Conservation (phyloP, 2,888 invertebrate genomes). For the Aphrophora alni region DNA sequence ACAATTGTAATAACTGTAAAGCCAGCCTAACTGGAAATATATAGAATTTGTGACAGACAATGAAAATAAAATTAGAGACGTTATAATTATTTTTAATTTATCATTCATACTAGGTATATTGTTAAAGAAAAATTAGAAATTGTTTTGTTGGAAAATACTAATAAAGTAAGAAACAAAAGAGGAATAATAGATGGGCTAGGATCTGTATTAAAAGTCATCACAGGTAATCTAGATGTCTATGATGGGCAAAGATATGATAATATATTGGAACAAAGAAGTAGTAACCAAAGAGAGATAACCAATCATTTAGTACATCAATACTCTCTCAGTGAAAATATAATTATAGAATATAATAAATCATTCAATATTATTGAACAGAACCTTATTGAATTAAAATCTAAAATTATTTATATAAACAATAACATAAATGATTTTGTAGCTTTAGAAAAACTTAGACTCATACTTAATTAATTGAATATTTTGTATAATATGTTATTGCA, state of each 20-base stretch:
- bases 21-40: not conserved
- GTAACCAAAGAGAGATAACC: not conserved
- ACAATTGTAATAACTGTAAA: not conserved
- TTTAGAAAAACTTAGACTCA: not conserved
- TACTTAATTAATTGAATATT: not conserved
- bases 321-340: not conserved
- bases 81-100: not conserved
- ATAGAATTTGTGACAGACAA: not conserved
- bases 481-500: not conserved
- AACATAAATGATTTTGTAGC: not conserved
- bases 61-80: not conserved
- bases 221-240: not conserved
- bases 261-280: not conserved
- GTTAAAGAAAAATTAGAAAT: not conserved
- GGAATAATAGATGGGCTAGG: not conserved
- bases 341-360: not conserved
- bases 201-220: not conserved
- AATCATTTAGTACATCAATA: not conserved
- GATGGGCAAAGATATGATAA: not conserved
- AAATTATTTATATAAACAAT: not conserved
- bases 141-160: not conserved
- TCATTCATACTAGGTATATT: not conserved
- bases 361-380: not conserved
- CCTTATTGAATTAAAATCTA: not conserved
- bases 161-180: not conserved